Base-by-base conservation (phyloP, 2,797 vertebrate species). In the Cynopterus sphinx region DNA sequence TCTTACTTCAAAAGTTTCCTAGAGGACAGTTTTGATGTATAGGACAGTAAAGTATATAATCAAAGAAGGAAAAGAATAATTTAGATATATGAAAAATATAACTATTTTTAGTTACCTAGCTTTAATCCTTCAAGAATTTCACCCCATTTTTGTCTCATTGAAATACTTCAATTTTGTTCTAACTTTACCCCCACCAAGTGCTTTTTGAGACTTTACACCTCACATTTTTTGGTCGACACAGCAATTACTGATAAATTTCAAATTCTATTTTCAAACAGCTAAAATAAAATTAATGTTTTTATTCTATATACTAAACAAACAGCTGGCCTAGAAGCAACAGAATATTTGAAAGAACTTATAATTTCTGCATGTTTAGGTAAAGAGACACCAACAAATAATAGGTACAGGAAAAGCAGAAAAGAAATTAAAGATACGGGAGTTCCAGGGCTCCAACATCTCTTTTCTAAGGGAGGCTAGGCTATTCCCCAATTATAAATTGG, bases 281-380 rank as follows among this genome's bases (percentile, higher is more conserved):
- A 88, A 96, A 88, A 36, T 65, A 13, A 90, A 33, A 46, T 87
- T 26, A 81, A 43, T 95, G 55, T 63, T 93, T 65, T 85, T 81
- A 87, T 90, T 51, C 57, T 67, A 77, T 7, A 26, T 91, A 65
- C 31, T 24, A 79, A 46, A 8, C 5, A 77, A 43, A 94, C 53
- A 24, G 13, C 31, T 93, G 31, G 4, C 36, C 13, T 71, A 82
- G 55, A 31, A 89, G 26, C n/a, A 83, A 74, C 3, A 82, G 5
- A 53, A 36, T 93, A 71, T 68, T 82, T 92, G 3, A 26, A 91
- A 16, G 36, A 93, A 77, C 8, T 93, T 79, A 63, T 79, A 67
- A 87, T 73, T 68, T 84, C 81, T 84, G 26, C 21, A 36, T 46
- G 26, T 87, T 94, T 55, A 87, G 4, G 33, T 36, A 83, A 87